Base-by-base conservation (phyloP, 2,113 vertebrate species). In the Microcebus lehilahytsara region DNA sequence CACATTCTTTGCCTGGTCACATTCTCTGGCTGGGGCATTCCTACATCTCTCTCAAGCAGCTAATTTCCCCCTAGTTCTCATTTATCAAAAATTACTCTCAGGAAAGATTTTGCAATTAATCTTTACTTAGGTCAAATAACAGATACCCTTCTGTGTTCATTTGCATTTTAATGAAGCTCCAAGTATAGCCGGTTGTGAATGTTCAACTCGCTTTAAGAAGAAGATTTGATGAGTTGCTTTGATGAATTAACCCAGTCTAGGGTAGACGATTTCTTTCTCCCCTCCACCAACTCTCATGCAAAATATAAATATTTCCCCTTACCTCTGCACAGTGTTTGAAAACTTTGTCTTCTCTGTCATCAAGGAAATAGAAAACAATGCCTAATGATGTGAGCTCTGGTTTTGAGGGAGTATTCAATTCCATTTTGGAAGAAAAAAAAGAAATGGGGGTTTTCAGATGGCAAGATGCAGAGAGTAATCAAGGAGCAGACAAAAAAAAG, bases 101-200 rank as follows among this genome's bases (percentile, higher is more conserved):
- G 80, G 27, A 85, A 96, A 96, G 27, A 2, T 13, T 78, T 90
- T 60, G 81, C 85, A 94, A 85, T 95, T 88, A 96, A 92, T 89
- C 49, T 90, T 85, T 79, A 72, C 85, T 60, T 71, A 80, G 32
- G 78, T 49, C 88, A 86, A 49, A 78, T 85, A 95, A 75, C 16
- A 72, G 30, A 83, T 64, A 72, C 5, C 5, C 60, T 53, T 83
- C 60, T 93, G 49, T 93, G 46, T 89, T 89, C 42, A 91, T 96
- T 81, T 96, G 34, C 42, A 66, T 95, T 89, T 96, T 93, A 64
- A 96, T 40, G 81, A 95, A 72, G 20, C 23, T 72, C 77, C n/a
- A 72, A 95, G 25, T 49, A 74, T 51, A 58, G 42, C 34, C 30
- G 40, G 49, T 3, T 89, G 14, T 86, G 80, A 64, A 58, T 58